Evolutionary conservation across 2,888 invertebrate species (phyloP), one percentile per base, ranked within the genome.

Genomic region (Drosophila demipolita): DNA sequence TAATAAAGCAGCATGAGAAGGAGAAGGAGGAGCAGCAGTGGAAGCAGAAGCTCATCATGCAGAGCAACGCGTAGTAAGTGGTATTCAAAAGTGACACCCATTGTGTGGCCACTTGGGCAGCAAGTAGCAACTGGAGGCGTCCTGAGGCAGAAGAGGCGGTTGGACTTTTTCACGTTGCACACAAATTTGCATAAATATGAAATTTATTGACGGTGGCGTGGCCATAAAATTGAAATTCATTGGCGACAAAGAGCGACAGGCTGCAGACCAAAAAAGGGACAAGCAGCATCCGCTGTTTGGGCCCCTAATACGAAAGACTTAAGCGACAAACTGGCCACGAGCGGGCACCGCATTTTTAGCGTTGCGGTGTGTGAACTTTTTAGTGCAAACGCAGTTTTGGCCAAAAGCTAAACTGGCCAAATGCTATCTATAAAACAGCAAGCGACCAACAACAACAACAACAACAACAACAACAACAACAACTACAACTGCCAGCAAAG

Each of bases 141-240:
- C 12, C 15, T 53, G 35, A 17, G 11, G 35, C 6, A 36, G 23
- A 36, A 33, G 36, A 35, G 53, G 5, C 53, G 15, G 9, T 2
- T 2, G 26, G 17, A 49, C 17, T 38, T 36, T 35, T 60, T 60
- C 38, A 32, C 36, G 49, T 49, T 26, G 50, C 54, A 68, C 65
- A 35, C 33, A 57, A 76, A 87, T 87, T 90, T 90, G 90, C 86
- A 87, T 87, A 83, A 90, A 89, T 74, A 89, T 89, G 87, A 89
- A 87, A 90, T 88, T 90, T 90, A 90, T 86, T 80, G 85, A 85
- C 84, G 89, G 78, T 65, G 72, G 87, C 72, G 58, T 70, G 84
- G 87, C 83, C 88, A 90, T 86, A 85, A 86, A 86, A 86, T 90
- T 79, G 66, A 90, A 89, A 89, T 90, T 87, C 84, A 87, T 80